Conservation (phyloP, 2,888 invertebrate species). For the Eilema griseolum region DNA sequence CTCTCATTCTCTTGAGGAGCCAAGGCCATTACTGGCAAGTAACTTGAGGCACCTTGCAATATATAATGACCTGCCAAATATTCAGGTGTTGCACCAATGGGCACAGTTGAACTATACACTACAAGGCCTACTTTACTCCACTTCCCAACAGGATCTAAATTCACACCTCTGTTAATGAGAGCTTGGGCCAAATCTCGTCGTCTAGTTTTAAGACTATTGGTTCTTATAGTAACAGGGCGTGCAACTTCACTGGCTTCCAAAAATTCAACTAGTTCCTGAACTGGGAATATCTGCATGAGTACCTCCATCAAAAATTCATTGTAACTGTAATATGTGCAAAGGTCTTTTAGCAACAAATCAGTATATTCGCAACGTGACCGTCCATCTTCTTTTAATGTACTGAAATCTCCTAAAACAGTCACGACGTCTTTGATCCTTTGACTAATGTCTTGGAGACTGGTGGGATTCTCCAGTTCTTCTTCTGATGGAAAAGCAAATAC, state of each 20-base stretch:
- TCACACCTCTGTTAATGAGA: conserved; percentile 98
- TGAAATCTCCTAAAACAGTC: conserved; percentile 93
- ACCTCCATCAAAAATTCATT: conserved; percentile 98
- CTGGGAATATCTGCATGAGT: conserved; percentile 95
- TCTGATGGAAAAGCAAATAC: conserved; percentile 93
- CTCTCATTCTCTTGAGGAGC: conserved; percentile 98
- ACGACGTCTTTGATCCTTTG: conserved; percentile 96
- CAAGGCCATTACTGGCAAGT: conserved; percentile 98
- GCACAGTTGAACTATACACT: conserved; percentile 98
- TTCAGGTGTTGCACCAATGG: conserved; percentile 99
- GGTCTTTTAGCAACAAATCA: conserved; percentile 92
- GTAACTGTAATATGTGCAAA: conserved; percentile 98
- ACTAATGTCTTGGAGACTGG: conserved; percentile 93
- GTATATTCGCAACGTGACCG: conserved; percentile 94
- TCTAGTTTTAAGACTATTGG: conserved; percentile 97
- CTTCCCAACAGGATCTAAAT: conserved; percentile 98
- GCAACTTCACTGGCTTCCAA: conserved; percentile 98
- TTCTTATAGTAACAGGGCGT: conserved; percentile 97
- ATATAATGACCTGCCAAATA: conserved; percentile 99
- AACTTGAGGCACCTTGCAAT: conserved; percentile 98
- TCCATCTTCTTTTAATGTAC: conserved; percentile 88
- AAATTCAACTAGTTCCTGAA: conserved; percentile 96
- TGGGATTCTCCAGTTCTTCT: conserved; percentile 90
- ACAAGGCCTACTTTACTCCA: conserved; percentile 99
- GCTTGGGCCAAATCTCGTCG: conserved; percentile 97